phyloP scores from a whole-genome alignment of 1,140 invertebrate species.

The Antheraea pernyi region DNA sequence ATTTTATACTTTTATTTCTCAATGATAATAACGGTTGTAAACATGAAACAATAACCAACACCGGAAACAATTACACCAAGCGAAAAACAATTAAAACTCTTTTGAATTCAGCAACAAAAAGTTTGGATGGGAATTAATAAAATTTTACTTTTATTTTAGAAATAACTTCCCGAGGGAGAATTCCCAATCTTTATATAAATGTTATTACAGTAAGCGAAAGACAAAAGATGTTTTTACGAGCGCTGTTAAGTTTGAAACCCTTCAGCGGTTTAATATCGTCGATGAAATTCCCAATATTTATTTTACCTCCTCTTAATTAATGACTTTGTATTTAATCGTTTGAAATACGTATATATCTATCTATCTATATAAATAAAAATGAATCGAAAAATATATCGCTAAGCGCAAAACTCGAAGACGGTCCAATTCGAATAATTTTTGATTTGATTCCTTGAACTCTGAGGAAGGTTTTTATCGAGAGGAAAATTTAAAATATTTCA shows the following conservation, averaged over 20 bases:
- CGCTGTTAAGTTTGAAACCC: constrained; percentile 5
- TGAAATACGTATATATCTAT: too few species aligned
- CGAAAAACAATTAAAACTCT: not conserved
- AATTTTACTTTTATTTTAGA: constrained; percentile 9
- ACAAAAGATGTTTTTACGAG: constrained; percentile 9
- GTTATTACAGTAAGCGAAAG: constrained; percentile 4
- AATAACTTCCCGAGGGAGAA: constrained; percentile 4
- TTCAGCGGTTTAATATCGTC: not conserved
- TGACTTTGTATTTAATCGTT: too few species aligned
- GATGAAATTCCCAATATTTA: not conserved
- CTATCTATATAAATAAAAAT: too few species aligned
- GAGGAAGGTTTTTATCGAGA: too few species aligned
- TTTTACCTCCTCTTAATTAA: too few species aligned
- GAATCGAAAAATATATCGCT: too few species aligned
- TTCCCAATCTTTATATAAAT: not conserved
- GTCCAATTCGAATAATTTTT: too few species aligned
- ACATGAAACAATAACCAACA: not conserved
- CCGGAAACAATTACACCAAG: constrained; percentile 3
- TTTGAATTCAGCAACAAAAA: constrained; percentile 2
- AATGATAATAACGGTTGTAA: not conserved
- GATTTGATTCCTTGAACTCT: too few species aligned
- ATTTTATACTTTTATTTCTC: not conserved
- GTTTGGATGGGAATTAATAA: constrained; percentile 9
- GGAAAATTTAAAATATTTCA: too few species aligned
- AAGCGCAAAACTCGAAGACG: too few species aligned